phyloP scores from a whole-genome alignment of 2,797 vertebrate species.

The Macroramphosus scolopax region DNA sequence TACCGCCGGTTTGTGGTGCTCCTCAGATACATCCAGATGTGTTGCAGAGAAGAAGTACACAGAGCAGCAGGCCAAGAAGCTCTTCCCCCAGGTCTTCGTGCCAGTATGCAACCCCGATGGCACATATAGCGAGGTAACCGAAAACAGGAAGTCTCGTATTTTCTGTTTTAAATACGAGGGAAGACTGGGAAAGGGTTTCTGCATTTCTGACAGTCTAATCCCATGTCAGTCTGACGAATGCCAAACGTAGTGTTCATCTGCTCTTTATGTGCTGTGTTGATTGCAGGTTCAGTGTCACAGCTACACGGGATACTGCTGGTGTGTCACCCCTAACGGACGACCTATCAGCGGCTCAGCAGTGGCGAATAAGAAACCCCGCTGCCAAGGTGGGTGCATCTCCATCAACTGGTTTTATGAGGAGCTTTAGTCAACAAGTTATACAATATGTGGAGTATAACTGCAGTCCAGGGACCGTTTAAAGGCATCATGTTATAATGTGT shows the following conservation, averaged over 20 bases:
- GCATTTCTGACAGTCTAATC: no score
- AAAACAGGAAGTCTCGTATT: no score
- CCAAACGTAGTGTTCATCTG: no score
- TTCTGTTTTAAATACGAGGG: no score
- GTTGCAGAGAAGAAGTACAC: conserved; percentile 97
- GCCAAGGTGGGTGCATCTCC: conserved; percentile 82
- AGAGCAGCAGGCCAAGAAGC: conserved; percentile 95
- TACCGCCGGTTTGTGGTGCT: conserved; percentile 63
- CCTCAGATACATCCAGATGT: conserved; percentile 92
- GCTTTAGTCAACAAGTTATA: no score
- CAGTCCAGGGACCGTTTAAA: no score
- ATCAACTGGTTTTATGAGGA: background rate
- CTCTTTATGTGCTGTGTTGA: conserved; percentile 21
- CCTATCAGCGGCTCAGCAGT: conserved; percentile 96
- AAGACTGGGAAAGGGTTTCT: no score
- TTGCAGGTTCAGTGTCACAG: conserved; percentile 95
- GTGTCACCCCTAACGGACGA: conserved; percentile 91
- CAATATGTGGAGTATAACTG: no score
- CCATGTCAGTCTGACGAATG: no score
- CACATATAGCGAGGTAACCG: conserved; percentile 92
- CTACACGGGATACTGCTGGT: conserved; percentile 98
- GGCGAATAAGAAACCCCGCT: conserved; percentile 94
- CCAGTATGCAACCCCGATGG: conserved; percentile 95
- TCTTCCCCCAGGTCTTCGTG: conserved; percentile 94
- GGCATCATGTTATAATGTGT: no score